A percentile compares a stretch with the other conserved stretches of the same genome.
Conservation (phyloP, 2,888 invertebrate genomes). For the Bedellia somnulentella region DNA sequence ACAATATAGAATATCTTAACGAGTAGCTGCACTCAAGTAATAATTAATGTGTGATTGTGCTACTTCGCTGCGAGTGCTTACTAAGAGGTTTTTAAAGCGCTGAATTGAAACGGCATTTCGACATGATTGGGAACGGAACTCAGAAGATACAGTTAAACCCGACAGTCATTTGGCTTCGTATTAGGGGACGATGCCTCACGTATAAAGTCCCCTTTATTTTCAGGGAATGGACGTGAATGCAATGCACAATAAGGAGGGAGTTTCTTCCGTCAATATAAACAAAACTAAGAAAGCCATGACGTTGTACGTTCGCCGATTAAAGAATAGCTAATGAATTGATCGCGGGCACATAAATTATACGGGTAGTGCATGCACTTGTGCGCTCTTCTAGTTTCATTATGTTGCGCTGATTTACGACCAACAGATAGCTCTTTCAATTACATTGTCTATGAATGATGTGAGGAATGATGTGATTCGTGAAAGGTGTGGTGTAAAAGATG, state of each 20-base stretch:
- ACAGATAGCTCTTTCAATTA: too few species aligned
- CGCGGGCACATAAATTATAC: too few species aligned
- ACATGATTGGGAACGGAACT: neutral
- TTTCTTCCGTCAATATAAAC: too few species aligned
- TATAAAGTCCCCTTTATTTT: conserved; percentile 28
- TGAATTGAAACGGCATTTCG: conserved; percentile 5
- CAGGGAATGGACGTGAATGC: conserved; percentile 33
- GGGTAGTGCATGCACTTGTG: too few species aligned
- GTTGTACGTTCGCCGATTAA: too few species aligned
- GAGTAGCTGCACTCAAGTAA: neutral
- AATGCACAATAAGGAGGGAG: conserved; percentile 24
- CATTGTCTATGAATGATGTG: too few species aligned
- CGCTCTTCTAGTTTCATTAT: too few species aligned
- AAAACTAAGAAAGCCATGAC: too few species aligned
- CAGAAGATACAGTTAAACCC: conserved; percentile 9
- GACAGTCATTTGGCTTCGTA: conserved; percentile 17
- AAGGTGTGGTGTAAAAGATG: too few species aligned
- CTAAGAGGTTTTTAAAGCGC: conserved; percentile 6
- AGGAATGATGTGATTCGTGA: too few species aligned
- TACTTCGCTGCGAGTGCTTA: conserved; percentile 12
- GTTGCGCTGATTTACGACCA: too few species aligned
- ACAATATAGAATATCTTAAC: neutral
- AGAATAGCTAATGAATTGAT: too few species aligned
- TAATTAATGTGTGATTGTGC: conserved; percentile 3
- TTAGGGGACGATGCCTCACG: conserved; percentile 32